Evolutionary conservation across 2,113 vertebrate genomes (phyloP).

Genomic region (Rutilus rutilus): DNA sequence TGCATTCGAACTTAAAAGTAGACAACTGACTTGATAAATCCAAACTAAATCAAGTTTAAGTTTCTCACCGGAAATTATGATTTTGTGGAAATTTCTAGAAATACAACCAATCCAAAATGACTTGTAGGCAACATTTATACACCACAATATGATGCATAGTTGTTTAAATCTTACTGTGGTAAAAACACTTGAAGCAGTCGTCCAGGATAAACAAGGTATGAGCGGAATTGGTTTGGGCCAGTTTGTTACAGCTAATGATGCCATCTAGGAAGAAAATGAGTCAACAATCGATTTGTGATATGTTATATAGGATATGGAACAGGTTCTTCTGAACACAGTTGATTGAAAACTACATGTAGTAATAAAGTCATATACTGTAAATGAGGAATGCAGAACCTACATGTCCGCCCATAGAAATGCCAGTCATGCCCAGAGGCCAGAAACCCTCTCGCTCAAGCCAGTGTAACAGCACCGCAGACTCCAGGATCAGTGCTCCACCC

Average conservation of each 20-base stretch:
- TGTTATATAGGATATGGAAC: neutral
- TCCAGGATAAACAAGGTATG: constrained; percentile 96
- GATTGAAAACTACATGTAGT: neutral
- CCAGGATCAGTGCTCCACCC: constrained; percentile 94
- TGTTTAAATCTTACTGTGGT: constrained; percentile 86
- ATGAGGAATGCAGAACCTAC: constrained; percentile 74
- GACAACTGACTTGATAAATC: neutral
- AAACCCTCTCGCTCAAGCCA: constrained; percentile 97
- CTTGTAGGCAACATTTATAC: neutral
- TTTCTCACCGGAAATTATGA: neutral
- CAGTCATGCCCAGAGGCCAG: constrained; percentile 95
- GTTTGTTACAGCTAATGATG: constrained; percentile 94
- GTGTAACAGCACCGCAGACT: constrained; percentile 90
- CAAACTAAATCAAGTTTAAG: neutral
- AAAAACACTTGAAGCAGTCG: constrained; percentile 96
- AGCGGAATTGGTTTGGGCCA: constrained; percentile 97
- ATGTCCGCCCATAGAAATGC: constrained; percentile 99
- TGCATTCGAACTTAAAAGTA: neutral
- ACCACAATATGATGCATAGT: neutral
- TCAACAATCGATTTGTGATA: neutral
- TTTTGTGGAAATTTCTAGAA: neutral
- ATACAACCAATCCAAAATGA: neutral
- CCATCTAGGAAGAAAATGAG: constrained; percentile 82
- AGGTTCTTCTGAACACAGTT: neutral
- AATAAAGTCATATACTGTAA: neutral